Evolutionary conservation across 2,797 vertebrate genomes (phyloP), one percentile per base, ranked within the genome.

Genomic region (Coregonus sp.): DNA sequence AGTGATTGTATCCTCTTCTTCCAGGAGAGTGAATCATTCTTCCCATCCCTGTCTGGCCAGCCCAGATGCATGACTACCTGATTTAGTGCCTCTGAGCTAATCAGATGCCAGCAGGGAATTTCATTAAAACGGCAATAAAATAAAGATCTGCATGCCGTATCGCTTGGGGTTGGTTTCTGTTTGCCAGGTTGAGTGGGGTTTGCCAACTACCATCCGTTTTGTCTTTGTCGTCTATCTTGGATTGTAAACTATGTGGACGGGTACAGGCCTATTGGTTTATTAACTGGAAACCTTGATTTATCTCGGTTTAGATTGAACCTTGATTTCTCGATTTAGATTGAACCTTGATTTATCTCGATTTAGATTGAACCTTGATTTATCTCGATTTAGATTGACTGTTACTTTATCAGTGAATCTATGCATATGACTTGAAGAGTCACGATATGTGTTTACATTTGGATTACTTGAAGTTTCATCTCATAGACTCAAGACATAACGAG

Each of bases 71-170:
- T 59, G 20, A 11, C 16, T 11, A 16, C 51, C 51, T 56, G 31
- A 73, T 78, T 37, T 54, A 54, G 51, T 56, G 61, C 33, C 59
- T 72, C 70, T 51, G 54, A 51, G 16, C 71, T 68, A 78, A 78
- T 73, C 69, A 70, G 67, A 78, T 71, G 50, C 15, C 31, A 59
- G 66, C 2, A 67, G 25, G 33, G 51, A 33, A 52, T 79, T 70
- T 71, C 16, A 74, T 72, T 61, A 70, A 63, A 11, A 61, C 52
- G 14, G 54, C 40, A 75, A 6, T 63, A 75, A 74, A 79, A 40
- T 35, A 35, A n/a, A 69, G 65, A 68, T 76, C 66, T 76, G 18
- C 35, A 51, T 68, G 0, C n/a, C 16, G 4, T 65, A 15, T 68
- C 68, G 40, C 33, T 70, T 40, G 37, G 51, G 67, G 75, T 70